Conservation (phyloP, 2,113 vertebrate genomes). For the Muntiacus muntjak region DNA sequence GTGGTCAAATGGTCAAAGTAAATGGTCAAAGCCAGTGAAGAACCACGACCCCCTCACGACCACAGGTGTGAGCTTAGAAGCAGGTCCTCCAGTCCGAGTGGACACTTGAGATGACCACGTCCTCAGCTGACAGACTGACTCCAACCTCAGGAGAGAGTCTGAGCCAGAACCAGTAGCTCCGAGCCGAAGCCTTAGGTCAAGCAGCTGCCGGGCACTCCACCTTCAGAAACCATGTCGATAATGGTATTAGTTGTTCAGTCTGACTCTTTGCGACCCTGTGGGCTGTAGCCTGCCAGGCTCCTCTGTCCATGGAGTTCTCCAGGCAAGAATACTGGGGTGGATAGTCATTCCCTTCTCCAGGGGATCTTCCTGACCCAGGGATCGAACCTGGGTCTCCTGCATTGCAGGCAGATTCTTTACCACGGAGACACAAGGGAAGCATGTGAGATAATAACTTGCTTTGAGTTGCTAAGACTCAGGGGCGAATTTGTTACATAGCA, state of each 20-base stretch:
- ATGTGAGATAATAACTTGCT: neutral
- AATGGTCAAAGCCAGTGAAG: neutral
- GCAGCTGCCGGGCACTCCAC: accelerated
- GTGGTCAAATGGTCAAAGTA: neutral
- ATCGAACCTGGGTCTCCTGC: neutral
- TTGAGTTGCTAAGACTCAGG: neutral
- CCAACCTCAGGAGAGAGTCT: neutral
- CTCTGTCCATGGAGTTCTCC: neutral
- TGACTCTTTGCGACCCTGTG: neutral
- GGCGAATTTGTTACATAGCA: neutral
- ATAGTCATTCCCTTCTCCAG: neutral
- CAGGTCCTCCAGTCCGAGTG: neutral
- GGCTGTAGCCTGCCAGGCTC: neutral
- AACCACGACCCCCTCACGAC: neutral
- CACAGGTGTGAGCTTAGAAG: neutral
- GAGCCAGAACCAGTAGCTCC: neutral
- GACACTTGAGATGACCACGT: neutral
- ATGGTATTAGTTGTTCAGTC: neutral
- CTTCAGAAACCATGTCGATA: neutral
- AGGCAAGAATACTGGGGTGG: neutral
- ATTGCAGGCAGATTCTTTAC: neutral
- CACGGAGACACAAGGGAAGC: neutral
- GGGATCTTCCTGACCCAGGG: neutral
- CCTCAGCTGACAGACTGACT: neutral
- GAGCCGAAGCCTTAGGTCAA: neutral